Conservation (phyloP, 2,113 vertebrate genomes). For the Dinomys branickii region DNA sequence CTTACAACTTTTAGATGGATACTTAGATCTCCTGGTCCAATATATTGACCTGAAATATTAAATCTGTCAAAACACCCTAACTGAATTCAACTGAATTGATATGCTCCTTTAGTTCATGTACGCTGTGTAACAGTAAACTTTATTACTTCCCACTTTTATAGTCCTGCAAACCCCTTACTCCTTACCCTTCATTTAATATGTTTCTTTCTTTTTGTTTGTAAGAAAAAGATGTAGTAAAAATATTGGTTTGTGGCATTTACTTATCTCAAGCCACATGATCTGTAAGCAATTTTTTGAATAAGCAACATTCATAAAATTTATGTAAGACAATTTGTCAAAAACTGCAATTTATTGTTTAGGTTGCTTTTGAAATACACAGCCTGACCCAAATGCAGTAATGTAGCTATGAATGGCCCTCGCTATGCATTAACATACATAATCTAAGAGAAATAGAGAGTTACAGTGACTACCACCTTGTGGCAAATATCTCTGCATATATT, state of each 20-base stretch:
- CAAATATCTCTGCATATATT: background rate
- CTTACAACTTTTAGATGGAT: slow-evolving; percentile 76
- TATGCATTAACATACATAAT: background rate
- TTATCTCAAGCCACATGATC: background rate
- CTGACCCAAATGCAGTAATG: background rate
- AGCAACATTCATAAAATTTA: background rate
- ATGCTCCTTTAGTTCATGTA: slow-evolving; percentile 54
- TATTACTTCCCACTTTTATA: slow-evolving; percentile 32
- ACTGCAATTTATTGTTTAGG: slow-evolving; percentile 7
- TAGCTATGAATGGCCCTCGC: background rate
- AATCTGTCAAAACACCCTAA: slow-evolving; percentile 74
- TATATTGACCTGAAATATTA: slow-evolving; percentile 75
- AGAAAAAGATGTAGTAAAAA: background rate
- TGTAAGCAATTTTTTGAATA: slow-evolving; percentile 42
- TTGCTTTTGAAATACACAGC: slow-evolving; percentile 25
- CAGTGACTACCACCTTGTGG: background rate
- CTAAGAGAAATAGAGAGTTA: background rate
- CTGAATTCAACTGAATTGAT: slow-evolving; percentile 62
- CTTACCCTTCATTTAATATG: background rate
- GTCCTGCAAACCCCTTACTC: background rate
- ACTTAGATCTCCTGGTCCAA: slow-evolving; percentile 61
- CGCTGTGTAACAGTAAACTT: slow-evolving; percentile 48
- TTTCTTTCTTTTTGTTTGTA: background rate
- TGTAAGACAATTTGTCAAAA: slow-evolving; percentile 6
- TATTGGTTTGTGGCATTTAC: background rate